Evolutionary conservation across 2,888 invertebrate genomes (phyloP).

Genomic region (Teinopalpus imperialis): DNA sequence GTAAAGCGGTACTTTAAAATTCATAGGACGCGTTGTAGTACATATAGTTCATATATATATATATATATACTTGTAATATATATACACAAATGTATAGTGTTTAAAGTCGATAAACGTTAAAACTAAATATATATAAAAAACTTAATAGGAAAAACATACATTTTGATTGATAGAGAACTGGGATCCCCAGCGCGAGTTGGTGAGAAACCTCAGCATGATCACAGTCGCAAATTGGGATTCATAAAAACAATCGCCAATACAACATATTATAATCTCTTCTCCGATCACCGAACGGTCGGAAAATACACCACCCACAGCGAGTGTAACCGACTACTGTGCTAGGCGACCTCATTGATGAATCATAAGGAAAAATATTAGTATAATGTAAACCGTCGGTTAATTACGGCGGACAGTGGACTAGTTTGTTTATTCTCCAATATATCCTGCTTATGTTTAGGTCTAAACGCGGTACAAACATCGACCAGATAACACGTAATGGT

Average conservation of each 20-base stretch:
- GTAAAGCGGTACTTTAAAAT: too few relatives aligned
- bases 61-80: too few relatives aligned
- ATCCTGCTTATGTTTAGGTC: conserved; percentile 41
- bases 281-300: conserved; percentile 15
- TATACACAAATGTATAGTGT: too few relatives aligned
- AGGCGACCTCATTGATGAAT: conserved; percentile 46
- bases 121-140: too few relatives aligned
- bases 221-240: conserved; percentile 11
- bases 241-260: conserved; percentile 48
- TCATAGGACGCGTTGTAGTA: too few relatives aligned
- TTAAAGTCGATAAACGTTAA: too few relatives aligned
- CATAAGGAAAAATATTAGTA: conserved; percentile 69
- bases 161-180: conserved; percentile 22
- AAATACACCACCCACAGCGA: conserved; percentile 31
- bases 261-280: conserved; percentile 8
- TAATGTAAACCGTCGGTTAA: conserved; percentile 56
- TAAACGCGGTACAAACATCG: conserved; percentile 43
- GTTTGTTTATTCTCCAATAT: conserved; percentile 53
- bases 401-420: conserved; percentile 52
- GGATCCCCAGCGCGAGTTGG: conserved; percentile 22
- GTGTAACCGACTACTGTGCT: conserved; percentile 36
- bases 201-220: conserved; percentile 19
- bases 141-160: conserved; percentile 19
- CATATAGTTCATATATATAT: too few relatives aligned
- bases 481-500: conserved; percentile 48